Percentiles rank a stretch among this genome's conserved stretches.
These are phyloP conservation scores for Helleia helle DNA, from an alignment of 2,888 invertebrate species.

Conservation along the genomic window DNA sequence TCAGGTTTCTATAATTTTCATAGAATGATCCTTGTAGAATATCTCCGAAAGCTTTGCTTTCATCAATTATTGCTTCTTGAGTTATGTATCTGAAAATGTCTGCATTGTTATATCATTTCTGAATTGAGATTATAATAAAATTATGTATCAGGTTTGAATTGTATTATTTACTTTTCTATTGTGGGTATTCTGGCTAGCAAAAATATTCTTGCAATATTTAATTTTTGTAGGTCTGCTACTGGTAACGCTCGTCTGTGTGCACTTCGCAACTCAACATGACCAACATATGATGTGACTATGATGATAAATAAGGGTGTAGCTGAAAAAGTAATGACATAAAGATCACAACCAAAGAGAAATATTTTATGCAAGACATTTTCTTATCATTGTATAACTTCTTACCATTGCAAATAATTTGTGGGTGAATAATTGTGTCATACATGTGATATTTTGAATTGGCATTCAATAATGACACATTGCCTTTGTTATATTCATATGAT, in stretches of 20 bases:
- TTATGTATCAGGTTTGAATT: neutral
- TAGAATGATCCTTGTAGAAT: slow-evolving; percentile 83
- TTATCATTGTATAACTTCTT: too few species aligned
- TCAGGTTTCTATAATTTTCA: slow-evolving; percentile 87
- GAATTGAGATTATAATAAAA: neutral
- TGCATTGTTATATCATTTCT: neutral
- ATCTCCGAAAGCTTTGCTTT: slow-evolving; percentile 78
- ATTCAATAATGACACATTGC: slow-evolving; percentile 10
- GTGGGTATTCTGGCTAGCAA: slow-evolving; percentile 76
- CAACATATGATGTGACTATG: slow-evolving; percentile 85
- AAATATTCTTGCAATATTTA: slow-evolving; percentile 79
- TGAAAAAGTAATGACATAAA: slow-evolving; percentile 23
- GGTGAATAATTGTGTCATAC: slow-evolving; percentile 30
- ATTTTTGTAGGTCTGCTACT: slow-evolving; percentile 62
- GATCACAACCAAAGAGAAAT: neutral
- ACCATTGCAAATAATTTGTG: slow-evolving; percentile 34
- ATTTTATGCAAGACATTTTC: too few species aligned
- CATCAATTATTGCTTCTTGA: slow-evolving; percentile 75
- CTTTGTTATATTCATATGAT: slow-evolving; percentile 30
- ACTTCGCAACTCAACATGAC: slow-evolving; percentile 79
- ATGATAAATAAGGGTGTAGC: slow-evolving; percentile 47
- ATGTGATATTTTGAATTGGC: slow-evolving; percentile 28
- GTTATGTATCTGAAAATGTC: slow-evolving; percentile 42
- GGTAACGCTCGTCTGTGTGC: slow-evolving; percentile 81
- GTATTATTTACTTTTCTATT: slow-evolving; percentile 46